Evolutionary conservation across 2,797 vertebrate genomes (phyloP).

Genomic region (Myoxocephalus aenaeus): DNA sequence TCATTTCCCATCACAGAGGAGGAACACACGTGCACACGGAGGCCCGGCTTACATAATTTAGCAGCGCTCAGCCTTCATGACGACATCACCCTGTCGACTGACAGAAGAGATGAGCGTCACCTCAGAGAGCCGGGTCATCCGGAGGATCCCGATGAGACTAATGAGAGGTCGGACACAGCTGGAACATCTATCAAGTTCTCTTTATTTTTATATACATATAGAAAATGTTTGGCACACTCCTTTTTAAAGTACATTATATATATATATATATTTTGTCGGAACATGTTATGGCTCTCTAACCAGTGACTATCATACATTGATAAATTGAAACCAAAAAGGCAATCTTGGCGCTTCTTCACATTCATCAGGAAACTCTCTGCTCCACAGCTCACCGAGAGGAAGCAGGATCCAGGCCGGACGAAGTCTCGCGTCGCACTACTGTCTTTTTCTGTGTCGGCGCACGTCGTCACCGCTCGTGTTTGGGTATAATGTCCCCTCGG

Average conservation of each 20-base stretch:
- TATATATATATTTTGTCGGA: slow-evolving; percentile 43
- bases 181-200: slow-evolving; percentile 56
- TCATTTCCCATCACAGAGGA: slow-evolving; percentile 39
- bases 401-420: slow-evolving; percentile 19
- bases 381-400: slow-evolving; percentile 27
- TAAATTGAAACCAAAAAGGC: slow-evolving; percentile 60
- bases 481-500: slow-evolving; percentile 82
- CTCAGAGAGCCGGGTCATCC: not conserved
- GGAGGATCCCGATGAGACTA: not conserved
- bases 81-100: not conserved
- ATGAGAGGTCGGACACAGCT: slow-evolving; percentile 5
- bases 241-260: slow-evolving; percentile 56
- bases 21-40: slow-evolving; percentile 3
- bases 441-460: slow-evolving; percentile 2
- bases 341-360: slow-evolving; percentile 71
- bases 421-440: slow-evolving; percentile 9
- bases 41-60: slow-evolving; percentile 42
- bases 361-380: slow-evolving; percentile 52
- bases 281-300: slow-evolving; percentile 59
- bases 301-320: slow-evolving; percentile 35
- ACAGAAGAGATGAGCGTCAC: slow-evolving; percentile 1
- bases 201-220: slow-evolving; percentile 78
- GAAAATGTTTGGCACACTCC: slow-evolving; percentile 79
- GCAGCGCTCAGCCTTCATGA: slow-evolving; percentile 9
- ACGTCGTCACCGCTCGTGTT: slow-evolving; percentile 90